Percentiles rank a stretch among this genome's conserved stretches.
Evolutionary conservation across 1,140 invertebrate species (phyloP).

Genomic region (Spodoptera litura): DNA sequence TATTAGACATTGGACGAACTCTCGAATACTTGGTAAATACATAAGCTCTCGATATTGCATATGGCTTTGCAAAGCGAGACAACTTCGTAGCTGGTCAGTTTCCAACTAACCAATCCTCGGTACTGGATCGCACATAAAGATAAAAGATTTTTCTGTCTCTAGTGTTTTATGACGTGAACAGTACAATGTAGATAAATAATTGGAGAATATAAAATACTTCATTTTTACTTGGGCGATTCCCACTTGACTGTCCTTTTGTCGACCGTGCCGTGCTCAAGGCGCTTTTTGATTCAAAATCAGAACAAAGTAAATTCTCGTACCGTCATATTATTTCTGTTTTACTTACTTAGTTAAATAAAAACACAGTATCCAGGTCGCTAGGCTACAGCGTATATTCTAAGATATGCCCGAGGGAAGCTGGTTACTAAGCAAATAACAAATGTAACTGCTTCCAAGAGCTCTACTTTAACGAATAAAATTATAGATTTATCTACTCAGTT

Average conservation of each 20-base stretch:
- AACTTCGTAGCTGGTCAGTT: slow-evolving; percentile 40
- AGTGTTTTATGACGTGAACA: slow-evolving; percentile 13
- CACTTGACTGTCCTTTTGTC: slow-evolving; percentile 29
- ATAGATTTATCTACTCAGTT: too few species aligned
- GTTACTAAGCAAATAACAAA: slow-evolving; percentile 17
- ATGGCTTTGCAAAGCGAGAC: slow-evolving; percentile 1
- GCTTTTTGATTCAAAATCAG: slow-evolving; percentile 3
- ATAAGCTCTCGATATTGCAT: slow-evolving; percentile 10
- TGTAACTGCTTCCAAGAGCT: not conserved
- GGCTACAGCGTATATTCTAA: slow-evolving; percentile 5
- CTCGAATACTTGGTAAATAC: slow-evolving; percentile 95
- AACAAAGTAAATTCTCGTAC: slow-evolving; percentile 22
- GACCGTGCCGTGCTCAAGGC: not conserved
- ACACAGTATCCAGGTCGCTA: slow-evolving; percentile 19
- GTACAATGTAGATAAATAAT: slow-evolving; percentile 24
- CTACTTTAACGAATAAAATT: too few species aligned
- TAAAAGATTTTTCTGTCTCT: slow-evolving; percentile 19
- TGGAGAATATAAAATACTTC: slow-evolving; percentile 20
- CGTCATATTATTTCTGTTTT: slow-evolving; percentile 15
- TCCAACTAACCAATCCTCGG: slow-evolving; percentile 1
- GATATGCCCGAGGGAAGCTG: slow-evolving; percentile 13
- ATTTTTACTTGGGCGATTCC: slow-evolving; percentile 28
- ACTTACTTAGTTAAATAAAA: slow-evolving; percentile 24
- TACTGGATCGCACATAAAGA: slow-evolving; percentile 7
- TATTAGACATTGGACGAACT: slow-evolving; percentile 97